These are phyloP conservation scores for Xenops minutus DNA, from an alignment of 2,797 vertebrate species.

Conservation along the genomic window DNA sequence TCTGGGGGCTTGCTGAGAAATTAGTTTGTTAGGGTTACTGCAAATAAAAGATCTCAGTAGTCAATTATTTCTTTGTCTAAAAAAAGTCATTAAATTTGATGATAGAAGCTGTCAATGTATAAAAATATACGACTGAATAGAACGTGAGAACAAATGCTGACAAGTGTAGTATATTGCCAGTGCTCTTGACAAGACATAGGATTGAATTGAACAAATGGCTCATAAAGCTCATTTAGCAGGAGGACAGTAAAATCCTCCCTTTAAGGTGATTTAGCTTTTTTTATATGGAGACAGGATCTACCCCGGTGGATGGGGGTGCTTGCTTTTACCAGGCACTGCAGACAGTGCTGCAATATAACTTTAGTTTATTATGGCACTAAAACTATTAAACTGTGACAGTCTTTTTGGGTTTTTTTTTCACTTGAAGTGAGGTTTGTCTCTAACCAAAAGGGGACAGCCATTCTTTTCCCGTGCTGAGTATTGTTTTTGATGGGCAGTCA, in stretches of 20 bases:
- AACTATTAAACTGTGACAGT: conserved; percentile 6
- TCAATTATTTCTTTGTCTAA: conserved; percentile 56
- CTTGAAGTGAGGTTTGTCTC: not conserved
- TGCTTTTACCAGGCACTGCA: conserved; percentile 38
- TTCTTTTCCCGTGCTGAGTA: not conserved
- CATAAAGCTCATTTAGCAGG: conserved; percentile 52
- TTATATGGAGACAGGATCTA: conserved; percentile 36
- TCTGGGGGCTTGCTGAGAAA: not conserved
- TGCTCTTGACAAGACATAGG: conserved; percentile 49
- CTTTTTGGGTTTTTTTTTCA: not conserved
- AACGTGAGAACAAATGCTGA: conserved; percentile 54
- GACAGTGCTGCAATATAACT: conserved; percentile 34
- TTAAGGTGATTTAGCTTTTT: conserved; percentile 35
- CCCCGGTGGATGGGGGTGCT: not conserved
- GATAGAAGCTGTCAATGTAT: conserved; percentile 65
- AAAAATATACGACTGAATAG: conserved; percentile 49
- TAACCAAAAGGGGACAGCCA: not conserved
- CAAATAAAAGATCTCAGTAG: conserved; percentile 45
- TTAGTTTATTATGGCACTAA: conserved; percentile 53
- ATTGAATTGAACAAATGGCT: conserved; percentile 48
- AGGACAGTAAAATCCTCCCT: conserved; percentile 62
- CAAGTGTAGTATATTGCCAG: not conserved
- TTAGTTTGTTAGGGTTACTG: conserved; percentile 16
- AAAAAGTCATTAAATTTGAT: conserved; percentile 58
- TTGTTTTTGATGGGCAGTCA: not conserved